Evolutionary conservation across 2,888 invertebrate genomes (phyloP).

Genomic region (Netelia melanura): DNA sequence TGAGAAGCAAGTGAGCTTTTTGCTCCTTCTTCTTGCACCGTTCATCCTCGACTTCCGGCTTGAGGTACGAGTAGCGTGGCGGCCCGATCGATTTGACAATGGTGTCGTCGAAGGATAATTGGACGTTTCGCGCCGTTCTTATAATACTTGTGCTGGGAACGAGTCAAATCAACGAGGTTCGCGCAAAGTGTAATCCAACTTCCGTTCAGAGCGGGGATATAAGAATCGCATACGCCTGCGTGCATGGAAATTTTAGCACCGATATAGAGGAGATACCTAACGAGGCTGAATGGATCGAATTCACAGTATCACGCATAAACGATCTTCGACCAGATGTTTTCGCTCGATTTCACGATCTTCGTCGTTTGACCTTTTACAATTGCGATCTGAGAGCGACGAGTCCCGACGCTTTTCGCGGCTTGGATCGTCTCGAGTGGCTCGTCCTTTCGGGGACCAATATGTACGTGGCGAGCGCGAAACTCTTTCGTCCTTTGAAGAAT

Average conservation of each 20-base stretch:
- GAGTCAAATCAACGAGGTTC: conserved; percentile 16
- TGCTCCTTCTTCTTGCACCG: not conserved
- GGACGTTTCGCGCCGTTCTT: not conserved
- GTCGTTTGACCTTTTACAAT: conserved; percentile 77
- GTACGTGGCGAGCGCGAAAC: conserved; percentile 68
- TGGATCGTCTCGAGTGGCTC: conserved; percentile 75
- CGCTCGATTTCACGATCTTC: conserved; percentile 71
- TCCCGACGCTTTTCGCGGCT: conserved; percentile 74
- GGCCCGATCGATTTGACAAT: not conserved
- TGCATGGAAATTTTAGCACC: conserved; percentile 73
- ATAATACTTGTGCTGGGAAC: not conserved
- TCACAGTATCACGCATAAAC: conserved; percentile 76
- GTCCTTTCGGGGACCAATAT: conserved; percentile 75
- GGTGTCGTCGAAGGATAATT: not conserved
- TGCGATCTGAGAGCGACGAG: conserved; percentile 73
- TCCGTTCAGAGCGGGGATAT: conserved; percentile 71
- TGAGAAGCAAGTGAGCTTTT: not conserved
- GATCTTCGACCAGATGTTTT: conserved; percentile 74
- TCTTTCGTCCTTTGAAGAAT: conserved; percentile 72
- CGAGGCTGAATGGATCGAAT: conserved; percentile 79
- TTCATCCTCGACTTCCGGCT: too few relatives aligned
- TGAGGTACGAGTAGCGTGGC: conserved; percentile 62
- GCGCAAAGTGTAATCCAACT: conserved; percentile 75
- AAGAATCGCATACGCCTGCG: conserved; percentile 77
- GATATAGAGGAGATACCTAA: conserved; percentile 72